Evolutionary conservation across 1,140 invertebrate genomes (phyloP), one percentile per base, ranked within the genome.

Genomic region (Drepana arcuata): DNA sequence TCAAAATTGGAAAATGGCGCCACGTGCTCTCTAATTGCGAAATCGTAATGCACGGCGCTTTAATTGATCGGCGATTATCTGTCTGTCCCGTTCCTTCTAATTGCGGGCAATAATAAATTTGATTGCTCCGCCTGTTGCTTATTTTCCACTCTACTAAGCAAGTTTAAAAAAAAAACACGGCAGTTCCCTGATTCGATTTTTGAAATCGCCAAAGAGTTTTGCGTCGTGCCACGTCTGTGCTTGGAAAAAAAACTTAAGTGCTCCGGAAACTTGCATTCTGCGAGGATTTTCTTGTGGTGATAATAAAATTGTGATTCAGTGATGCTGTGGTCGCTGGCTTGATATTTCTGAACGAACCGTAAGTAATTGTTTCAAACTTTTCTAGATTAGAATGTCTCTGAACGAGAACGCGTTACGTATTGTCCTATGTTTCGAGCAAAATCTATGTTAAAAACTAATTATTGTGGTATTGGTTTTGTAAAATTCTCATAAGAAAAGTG

Each of bases 1-100:
- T 23, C 28, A 37, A 49, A 52, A 53, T 62, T 38, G 48, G 51
- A 61, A 68, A 67, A 74, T 77, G 68, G 54, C 41, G 44, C 54
- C 70, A 73, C 66, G 77, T 74, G 73, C 51, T 60, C 33, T 41
- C 30, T 64, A 61, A 67, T 74, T 62, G 54, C 46, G 37, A 31
- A 64, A 57, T 55, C 51, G 57, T 59, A 52, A 54, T 64, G 51
- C 55, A 58, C 56, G 48, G 60, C 55, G 55, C 46, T 34, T 41
- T 62, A 73, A 77, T 71, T 71, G 50, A 53, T 55, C 49, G 34
- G 42, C 51, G 63, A 63, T 65, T 63, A 67, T 63, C 46, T 51
- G 29, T 55, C 58, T 57, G 62, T 68, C 59, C 58, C 59, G 51
- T 52, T 68, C 58, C 51, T 48, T 49, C 56, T 58, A 57, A 60